These are phyloP conservation scores for Lobophora halterata DNA, from an alignment of 2,888 invertebrate genomes.

Conservation along the genomic window DNA sequence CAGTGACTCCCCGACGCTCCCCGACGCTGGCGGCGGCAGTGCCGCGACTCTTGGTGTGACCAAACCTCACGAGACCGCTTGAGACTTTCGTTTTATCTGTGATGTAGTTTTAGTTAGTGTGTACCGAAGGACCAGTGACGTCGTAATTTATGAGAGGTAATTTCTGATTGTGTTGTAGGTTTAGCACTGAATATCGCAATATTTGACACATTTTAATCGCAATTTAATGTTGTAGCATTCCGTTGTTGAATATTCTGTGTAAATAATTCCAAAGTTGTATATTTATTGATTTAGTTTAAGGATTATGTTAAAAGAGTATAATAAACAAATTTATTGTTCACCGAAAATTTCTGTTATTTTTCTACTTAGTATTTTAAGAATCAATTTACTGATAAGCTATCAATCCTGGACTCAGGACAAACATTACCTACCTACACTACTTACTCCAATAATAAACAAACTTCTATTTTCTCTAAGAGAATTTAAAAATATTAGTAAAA, in stretches of 20 bases:
- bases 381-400: neutral
- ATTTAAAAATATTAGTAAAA: too few species aligned
- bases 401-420: too few species aligned
- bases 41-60: constrained; percentile 54
- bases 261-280: constrained; percentile 72
- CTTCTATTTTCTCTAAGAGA: too few species aligned
- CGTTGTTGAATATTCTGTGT: constrained; percentile 58
- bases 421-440: too few species aligned
- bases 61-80: constrained; percentile 38
- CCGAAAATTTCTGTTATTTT: constrained; percentile 37
- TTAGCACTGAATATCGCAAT: constrained; percentile 41
- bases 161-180: constrained; percentile 37
- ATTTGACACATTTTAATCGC: constrained; percentile 45
- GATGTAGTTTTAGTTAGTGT: constrained; percentile 68
- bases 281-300: constrained; percentile 68
- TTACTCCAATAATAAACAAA: too few species aligned
- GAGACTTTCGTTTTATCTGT: constrained; percentile 62
- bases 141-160: constrained; percentile 41
- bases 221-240: constrained; percentile 54
- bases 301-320: constrained; percentile 61
- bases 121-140: constrained; percentile 54
- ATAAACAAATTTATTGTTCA: constrained; percentile 63
- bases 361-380: constrained; percentile 11
- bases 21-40: constrained; percentile 80
- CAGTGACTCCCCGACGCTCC: constrained; percentile 58